These are phyloP conservation scores for Myodes glareolus DNA, from an alignment of 2,113 vertebrate species.

Conservation along the genomic window DNA sequence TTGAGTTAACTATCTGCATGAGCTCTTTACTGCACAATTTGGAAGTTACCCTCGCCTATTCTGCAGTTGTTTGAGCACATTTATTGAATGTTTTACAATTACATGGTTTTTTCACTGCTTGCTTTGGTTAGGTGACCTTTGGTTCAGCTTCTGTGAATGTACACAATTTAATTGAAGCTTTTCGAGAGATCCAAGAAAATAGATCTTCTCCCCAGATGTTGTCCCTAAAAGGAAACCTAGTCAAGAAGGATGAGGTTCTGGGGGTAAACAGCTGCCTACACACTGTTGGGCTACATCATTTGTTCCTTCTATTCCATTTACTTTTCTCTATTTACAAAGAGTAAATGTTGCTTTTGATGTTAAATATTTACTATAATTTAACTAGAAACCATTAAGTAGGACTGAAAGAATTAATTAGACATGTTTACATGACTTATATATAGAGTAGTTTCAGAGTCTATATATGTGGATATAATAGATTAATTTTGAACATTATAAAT, in stretches of 20 bases:
- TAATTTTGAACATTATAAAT: conserved; percentile 21
- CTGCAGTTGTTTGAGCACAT: conserved; percentile 55
- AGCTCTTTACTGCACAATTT: conserved; percentile 21
- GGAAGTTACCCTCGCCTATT: conserved; percentile 58
- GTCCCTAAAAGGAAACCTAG: conserved; percentile 45
- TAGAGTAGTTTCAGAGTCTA: neutral
- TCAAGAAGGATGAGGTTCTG: conserved; percentile 40
- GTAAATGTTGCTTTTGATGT: neutral
- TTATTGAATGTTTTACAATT: conserved; percentile 75
- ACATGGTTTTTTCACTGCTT: conserved; percentile 60
- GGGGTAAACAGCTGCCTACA: conserved; percentile 57
- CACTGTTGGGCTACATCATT: conserved; percentile 32
- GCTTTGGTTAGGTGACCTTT: conserved; percentile 75
- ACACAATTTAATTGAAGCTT: conserved; percentile 74
- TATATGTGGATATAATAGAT: neutral
- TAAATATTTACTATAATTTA: neutral
- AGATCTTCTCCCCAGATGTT: conserved; percentile 62
- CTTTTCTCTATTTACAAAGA: neutral
- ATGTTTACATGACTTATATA: neutral
- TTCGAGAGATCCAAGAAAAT: conserved; percentile 65
- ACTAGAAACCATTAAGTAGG: neutral
- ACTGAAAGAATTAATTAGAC: neutral
- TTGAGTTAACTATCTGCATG: neutral
- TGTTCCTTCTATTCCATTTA: conserved; percentile 55
- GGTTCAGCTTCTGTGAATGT: conserved; percentile 63